Evolutionary conservation across 2,113 vertebrate genomes (phyloP), one percentile per base, ranked within the genome.

Genomic region (Eidolon helvum): DNA sequence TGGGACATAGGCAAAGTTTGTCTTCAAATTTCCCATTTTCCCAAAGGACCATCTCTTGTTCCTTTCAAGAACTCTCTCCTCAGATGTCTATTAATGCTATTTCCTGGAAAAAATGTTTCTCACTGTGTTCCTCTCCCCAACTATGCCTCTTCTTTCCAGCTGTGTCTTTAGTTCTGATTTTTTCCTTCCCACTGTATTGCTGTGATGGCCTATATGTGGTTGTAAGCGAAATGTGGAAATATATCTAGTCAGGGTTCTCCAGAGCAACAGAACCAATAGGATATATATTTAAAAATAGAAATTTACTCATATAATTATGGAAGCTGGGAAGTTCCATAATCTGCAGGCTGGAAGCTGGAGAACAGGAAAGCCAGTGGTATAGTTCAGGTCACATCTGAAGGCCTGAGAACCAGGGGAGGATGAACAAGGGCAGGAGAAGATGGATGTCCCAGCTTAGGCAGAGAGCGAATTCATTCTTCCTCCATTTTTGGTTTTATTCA

Each of bases 171-270:
- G 24, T 19, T 63, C 15, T 11, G 12, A 0, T 72, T 21, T n/a
- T 75, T 68, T 40, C 35, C 33, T 35, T 72, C 18, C 48, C 1
- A 10, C 28, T 28, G 0, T 14, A 30, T 77, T 71, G 26, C 38
- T 69, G 33, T 35, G 50, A 79, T 35, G 57, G 50, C 19, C 65
- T 5, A 2, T 40, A 18, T 18, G 57, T 43, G 59, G 61, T 43
- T 72, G 2, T 35, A 75, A 89, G 35, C 71, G 69, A 82, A 95
- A 45, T 15, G n/a, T 83, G 61, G 15, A 74, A 65, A 48, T 33
- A n/a, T 24, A 53, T 26, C 10, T 53, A 35, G 43, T 21, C 38
- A 75, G 40, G 14, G 72, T 50, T 53, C 45, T 65, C 57, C 16
- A 33, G 40, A 50, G 55, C 77, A 53, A 65, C 5, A 21, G 10